Base-by-base conservation (phyloP, 2,888 invertebrate genomes). In the Apantesis nais region DNA sequence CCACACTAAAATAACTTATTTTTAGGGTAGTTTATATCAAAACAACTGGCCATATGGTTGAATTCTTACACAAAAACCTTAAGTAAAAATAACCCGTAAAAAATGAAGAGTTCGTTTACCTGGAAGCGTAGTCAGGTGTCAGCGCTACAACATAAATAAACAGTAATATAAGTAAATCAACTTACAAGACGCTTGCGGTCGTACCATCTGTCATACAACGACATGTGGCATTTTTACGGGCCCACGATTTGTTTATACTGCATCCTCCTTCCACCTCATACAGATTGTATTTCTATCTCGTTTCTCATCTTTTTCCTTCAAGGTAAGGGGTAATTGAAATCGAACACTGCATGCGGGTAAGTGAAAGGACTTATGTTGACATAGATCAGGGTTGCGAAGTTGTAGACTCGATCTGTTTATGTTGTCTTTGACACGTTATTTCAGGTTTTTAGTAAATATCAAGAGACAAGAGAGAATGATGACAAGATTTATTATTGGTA, bases 291-390 rank as follows among this genome's bases (percentile, higher is more conserved):
- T 0, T 69, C 44, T 62, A 67, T 90, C 90, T 75, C 86, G n/a
- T 75, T 93, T 19, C 72, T 62, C 88, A 78, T 84, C 77, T 89
- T 91, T 90, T 92, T 92, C 88, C 90, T 93, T 91, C 92, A 89
- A 92, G 90, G 89, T 88, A 87, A 88, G 83, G 66, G 89, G 91
- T 91, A 92, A 93, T 93, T 93, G 93, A 93, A 93, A 93, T 90
- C 89, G 92, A 90, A 92, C 90, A 91, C 92, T 92, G 88, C 89
- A 94, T 93, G 93, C 93, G 93, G 93, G 93, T 86, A 89, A 93
- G 93, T 91, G 93, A 93, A 94, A 93, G 93, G 92, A 90, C 89
- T 88, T 85, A 84, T 83, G 85, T 83, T 84, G 82, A 55, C 90
- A 92, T 81, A 90, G 91, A 92, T 81, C 86, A 90, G 73, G 63